These are phyloP conservation scores for Globodera ellingtonae DNA, from an alignment of 1,140 invertebrate species.

Conservation along the genomic window DNA sequence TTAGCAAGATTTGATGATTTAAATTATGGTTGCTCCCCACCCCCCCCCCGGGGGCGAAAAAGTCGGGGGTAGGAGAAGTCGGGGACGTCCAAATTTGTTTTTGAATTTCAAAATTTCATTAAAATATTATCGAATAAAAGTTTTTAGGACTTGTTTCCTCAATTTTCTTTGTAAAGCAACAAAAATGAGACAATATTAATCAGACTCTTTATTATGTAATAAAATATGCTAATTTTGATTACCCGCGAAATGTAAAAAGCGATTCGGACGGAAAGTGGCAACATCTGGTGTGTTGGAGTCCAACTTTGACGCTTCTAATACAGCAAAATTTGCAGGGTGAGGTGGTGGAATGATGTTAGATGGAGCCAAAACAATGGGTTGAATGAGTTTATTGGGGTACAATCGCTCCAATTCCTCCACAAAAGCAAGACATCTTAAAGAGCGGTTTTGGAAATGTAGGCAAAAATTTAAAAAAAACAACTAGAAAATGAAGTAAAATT, in stretches of 20 bases:
- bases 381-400: neutral
- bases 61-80: too few species aligned
- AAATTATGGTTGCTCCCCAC: too few species aligned
- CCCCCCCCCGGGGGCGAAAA: too few species aligned
- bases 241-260: slow-evolving; percentile 1
- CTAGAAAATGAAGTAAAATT: too few species aligned
- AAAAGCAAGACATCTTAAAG: slow-evolving; percentile 15
- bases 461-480: neutral
- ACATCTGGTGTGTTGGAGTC: neutral
- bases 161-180: too few species aligned
- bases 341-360: neutral
- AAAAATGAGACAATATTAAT: too few species aligned
- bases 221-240: neutral
- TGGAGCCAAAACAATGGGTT: neutral
- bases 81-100: neutral
- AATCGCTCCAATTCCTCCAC: slow-evolving; percentile 19
- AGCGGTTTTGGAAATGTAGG: neutral
- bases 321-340: neutral
- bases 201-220: too few species aligned
- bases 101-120: neutral
- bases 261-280: neutral
- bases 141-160: too few species aligned
- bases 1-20: too few species aligned
- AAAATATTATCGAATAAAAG: too few species aligned
- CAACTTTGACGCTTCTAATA: neutral